Base-by-base conservation (phyloP, 2,113 vertebrate species). In the Microtus oregoni region DNA sequence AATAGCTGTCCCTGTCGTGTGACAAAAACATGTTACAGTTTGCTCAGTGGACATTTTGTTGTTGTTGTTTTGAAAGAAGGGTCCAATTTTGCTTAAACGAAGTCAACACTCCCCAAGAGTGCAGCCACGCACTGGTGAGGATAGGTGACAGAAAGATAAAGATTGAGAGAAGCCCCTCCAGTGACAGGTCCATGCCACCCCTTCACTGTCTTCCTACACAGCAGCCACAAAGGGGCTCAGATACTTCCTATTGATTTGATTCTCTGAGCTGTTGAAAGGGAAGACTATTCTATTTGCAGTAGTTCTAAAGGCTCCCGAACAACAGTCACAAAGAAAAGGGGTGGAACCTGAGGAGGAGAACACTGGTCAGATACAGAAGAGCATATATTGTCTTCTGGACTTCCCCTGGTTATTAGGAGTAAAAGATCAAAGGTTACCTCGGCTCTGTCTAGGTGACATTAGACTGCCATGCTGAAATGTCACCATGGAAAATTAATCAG, bases 51-150 rank as follows among this genome's bases (percentile, higher is more conserved):
- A 47, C 90, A 65, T 50, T 90, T 73, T 50, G 9, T 50, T 50
- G 68, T 63, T 38, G 68, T 65, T 35, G 7, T 97, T 98, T 98
- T 97, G 89, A 96, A 98, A 98, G 88, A 94, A 55, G 72, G 44
- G 32, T 50, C 61, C 91, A 97, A 92, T 55, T 98, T 95, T 93
- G 94, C 90, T 38, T 83, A 91, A 12, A 15, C 22, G 12, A 86
- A 79, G 89, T 95, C 95, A 98, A 93, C 96, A 81, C 63, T 72
- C 50, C 58, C 35, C 47, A 95, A 91, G 92, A 89, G 90, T 86
- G 2, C 3, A 35, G 73, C 93, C 88, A 86, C 63, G 32, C 81
- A 32, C 13, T 28, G 22, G 35, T 47, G n/a, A n/a, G 79, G 22
- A n/a, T 0, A 0, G 28, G 8, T 35, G 30, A 12, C 65, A 76